phyloP scores from a whole-genome alignment of 2,888 invertebrate genomes.

The Megastigmus dorsalis region DNA sequence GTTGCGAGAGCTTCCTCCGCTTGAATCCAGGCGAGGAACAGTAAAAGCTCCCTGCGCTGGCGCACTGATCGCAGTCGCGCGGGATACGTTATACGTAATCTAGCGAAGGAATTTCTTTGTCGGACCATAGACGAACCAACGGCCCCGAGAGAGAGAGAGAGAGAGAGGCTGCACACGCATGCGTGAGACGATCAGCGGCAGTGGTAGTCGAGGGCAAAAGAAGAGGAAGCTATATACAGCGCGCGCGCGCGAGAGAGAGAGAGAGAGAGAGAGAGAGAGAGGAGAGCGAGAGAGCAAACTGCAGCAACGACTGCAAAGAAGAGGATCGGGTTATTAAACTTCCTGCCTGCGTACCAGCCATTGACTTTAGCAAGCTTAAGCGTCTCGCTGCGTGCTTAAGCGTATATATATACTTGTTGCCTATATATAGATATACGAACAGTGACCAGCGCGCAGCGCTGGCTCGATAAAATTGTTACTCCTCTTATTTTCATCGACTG shows the following conservation, averaged over 20 bases:
- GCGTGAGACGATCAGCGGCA: slow-evolving; percentile 18
- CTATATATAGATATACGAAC: too few species aligned
- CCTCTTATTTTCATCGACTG: too few species aligned
- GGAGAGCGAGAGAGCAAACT: slow-evolving; percentile 44
- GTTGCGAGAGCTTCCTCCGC: neutral
- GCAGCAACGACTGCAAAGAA: slow-evolving; percentile 44
- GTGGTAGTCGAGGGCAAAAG: slow-evolving; percentile 17
- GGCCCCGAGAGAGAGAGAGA: slow-evolving; percentile 42
- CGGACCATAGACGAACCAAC: slow-evolving; percentile 57
- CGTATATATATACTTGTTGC: too few species aligned
- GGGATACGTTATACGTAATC: slow-evolving; percentile 65
- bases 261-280: slow-evolving; percentile 48
- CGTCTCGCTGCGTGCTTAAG: too few species aligned
- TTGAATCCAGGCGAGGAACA: slow-evolving; percentile 5
- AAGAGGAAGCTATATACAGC: slow-evolving; percentile 43
- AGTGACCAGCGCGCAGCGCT: too few species aligned
- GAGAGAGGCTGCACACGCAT: slow-evolving; percentile 5
- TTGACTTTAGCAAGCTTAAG: slow-evolving; percentile 37
- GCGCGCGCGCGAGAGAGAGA: slow-evolving; percentile 33
- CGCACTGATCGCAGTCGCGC: slow-evolving; percentile 44
- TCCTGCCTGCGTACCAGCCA: slow-evolving; percentile 58
- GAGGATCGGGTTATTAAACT: slow-evolving; percentile 64
- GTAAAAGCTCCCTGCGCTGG: slow-evolving; percentile 61
- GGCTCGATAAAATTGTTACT: slow-evolving; percentile 1
- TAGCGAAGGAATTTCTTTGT: slow-evolving; percentile 68